Conservation (phyloP, 2,888 invertebrate genomes). For the Drosophila pegasa region DNA sequence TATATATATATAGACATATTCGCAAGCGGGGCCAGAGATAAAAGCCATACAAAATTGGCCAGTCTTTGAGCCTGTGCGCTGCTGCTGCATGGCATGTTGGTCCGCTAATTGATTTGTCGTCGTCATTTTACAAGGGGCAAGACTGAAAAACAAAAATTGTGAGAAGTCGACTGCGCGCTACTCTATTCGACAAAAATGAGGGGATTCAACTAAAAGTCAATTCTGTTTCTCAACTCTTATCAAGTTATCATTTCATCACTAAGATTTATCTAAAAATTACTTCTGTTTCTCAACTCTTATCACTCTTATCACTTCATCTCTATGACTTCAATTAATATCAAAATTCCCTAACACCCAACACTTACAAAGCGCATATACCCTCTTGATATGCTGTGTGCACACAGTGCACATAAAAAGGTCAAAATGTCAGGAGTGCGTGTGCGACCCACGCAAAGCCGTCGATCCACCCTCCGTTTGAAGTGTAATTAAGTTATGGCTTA, state of each 20-base stretch:
- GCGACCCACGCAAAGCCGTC: not conserved
- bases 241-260: no score
- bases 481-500: slow-evolving; percentile 29
- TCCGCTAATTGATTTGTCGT: slow-evolving; percentile 42
- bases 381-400: not conserved
- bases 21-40: not conserved
- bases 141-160: not conserved
- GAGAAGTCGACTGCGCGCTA: not conserved
- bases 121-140: slow-evolving; percentile 11
- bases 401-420: slow-evolving; percentile 10
- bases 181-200: not conserved
- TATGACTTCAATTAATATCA: not conserved
- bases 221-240: no score
- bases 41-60: slow-evolving; percentile 47
- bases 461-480: not conserved
- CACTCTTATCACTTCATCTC: not conserved
- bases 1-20: not conserved
- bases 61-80: slow-evolving; percentile 23
- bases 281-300: not conserved
- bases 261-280: no score
- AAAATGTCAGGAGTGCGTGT: slow-evolving; percentile 10
- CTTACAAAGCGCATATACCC: not conserved
- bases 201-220: no score
- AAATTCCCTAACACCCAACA: no score
- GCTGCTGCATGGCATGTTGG: slow-evolving; percentile 6